Base-by-base conservation (phyloP, 2,888 invertebrate genomes). In the Rhagonycha fulva region DNA sequence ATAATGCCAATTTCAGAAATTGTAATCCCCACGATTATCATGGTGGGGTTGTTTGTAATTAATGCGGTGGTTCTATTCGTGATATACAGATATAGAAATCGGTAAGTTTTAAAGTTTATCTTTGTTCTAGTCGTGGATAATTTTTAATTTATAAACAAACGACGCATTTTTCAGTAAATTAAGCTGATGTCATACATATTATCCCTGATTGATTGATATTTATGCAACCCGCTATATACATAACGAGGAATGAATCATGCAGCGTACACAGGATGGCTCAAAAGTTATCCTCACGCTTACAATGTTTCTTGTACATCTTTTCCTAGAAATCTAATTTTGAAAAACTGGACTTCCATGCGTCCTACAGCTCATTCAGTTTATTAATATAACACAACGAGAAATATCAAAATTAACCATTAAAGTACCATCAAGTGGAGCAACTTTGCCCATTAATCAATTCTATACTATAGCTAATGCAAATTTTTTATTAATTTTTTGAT, bases 1-100 rank as follows among this genome's bases (percentile, higher is more conserved):
- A 30, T 12, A 66, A 19, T 10, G 80, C 82, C 80, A 76, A 84
- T 90, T 88, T 80, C 89, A 94, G 94, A 94, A 87, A 90, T 94
- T 82, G 89, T 94, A 84, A 91, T 94, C 83, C 94, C 94, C 85
- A 91, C 92, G 82, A 88, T 93, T 76, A 89, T 94, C 82, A 94
- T 94, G 87, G 91, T 92, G 81, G 90, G 91, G 81, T 89, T 94
- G 71, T 93, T 94, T 86, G 89, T 93, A 80, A 91, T 94, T 78
- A 94, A 94, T 85, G 93, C 92, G 72, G 90, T 93, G 85, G 91
- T 94, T 85, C 90, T 94, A 71, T 92, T 93, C 84, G 90, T 94
- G 84, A 94, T 94, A 84, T 92, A 93, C 88, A 92, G 91, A 86
- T 93, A 93, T 83, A 91, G 91, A 83, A 92, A 93, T 89, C 91